Base-by-base conservation (phyloP, 1,140 invertebrate genomes). In the Magallana ariakensis region DNA sequence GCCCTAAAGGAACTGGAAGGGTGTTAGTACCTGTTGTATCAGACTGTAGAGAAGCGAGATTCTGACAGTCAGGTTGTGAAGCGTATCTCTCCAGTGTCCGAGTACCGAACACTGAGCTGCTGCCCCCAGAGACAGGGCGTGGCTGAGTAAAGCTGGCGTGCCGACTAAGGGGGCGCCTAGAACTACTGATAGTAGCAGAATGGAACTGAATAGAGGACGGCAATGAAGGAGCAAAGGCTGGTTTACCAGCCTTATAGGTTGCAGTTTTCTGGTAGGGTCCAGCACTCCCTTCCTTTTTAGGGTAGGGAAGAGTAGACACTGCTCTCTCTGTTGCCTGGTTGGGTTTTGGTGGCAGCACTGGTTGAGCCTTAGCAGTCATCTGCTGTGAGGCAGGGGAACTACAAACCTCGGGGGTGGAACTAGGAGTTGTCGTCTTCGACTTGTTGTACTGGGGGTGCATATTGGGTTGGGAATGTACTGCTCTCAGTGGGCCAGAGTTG, bases 21-120 rank as follows among this genome's bases (percentile, higher is more conserved):
- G 13, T 83, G 26, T 81, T 87, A 83, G 87, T 91, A 91, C 91
- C 91, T 91, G 88, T 90, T 88, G 87, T 84, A 86, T 85, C 81
- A 62, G 84, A 84, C 55, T 84, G 88, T 87, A 82, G 82, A 57
- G 88, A 85, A 89, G 88, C 87, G 83, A 91, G 89, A 84, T 89
- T 90, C 88, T 92, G 90, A 82, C 89, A 90, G 89, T 90, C 90
- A 56, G 90, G 90, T 81, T 90, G 91, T 81, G 88, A 92, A 66
- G 91, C 85, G 80, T 87, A 86, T 86, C 90, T 84, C 84, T 90
- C 90, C 83, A 91, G 70, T 22, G 89, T 80, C 54, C 54, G 55
- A 56, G 82, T 84, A 16, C 26, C 57, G 56, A 54, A 60, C 56
- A 84, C 82, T 11, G 82, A 84, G n/a, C 1, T 84, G 82, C 26